Percentiles rank a stretch among this genome's conserved stretches.
Evolutionary conservation across 2,797 vertebrate genomes (phyloP).

Genomic region (Agapornis canus): DNA sequence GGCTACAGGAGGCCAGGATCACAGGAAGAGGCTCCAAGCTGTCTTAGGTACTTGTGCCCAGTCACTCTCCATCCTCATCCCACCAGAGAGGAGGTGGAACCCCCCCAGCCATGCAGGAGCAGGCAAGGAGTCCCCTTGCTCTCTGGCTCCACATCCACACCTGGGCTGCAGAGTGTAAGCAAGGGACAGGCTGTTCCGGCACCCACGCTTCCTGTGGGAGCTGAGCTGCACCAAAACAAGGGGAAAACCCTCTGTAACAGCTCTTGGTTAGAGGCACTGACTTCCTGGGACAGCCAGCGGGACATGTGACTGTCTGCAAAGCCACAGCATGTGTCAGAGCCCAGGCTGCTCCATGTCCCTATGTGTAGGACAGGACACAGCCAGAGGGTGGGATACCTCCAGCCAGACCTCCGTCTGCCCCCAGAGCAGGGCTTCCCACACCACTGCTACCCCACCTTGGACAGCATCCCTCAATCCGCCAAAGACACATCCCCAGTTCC

Average conservation of each 20-base stretch:
- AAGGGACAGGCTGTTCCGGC: not conserved
- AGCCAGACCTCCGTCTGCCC: not conserved
- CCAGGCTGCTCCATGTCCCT: not conserved
- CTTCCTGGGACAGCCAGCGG: constrained; percentile 33
- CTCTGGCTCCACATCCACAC: not conserved
- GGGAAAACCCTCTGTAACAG: not conserved
- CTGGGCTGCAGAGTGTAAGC: not conserved
- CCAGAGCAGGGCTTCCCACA: not conserved
- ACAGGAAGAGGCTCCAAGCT: not conserved
- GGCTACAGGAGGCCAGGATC: not conserved
- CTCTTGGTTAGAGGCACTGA: not conserved
- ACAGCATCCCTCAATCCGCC: not conserved
- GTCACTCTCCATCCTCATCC: not conserved
- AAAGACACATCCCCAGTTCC: not conserved
- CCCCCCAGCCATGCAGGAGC: not conserved
- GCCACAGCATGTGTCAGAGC: not conserved
- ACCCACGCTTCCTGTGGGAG: constrained; percentile 35
- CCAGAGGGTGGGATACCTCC: not conserved
- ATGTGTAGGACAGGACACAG: rapidly evolving
- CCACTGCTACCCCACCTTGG: not conserved
- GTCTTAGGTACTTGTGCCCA: not conserved
- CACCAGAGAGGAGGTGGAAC: rapidly evolving
- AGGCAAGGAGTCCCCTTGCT: not conserved
- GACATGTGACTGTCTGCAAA: not conserved
- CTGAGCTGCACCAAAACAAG: not conserved